Base-by-base conservation (phyloP, 2,113 vertebrate species). In the Callopanchax toddi region DNA sequence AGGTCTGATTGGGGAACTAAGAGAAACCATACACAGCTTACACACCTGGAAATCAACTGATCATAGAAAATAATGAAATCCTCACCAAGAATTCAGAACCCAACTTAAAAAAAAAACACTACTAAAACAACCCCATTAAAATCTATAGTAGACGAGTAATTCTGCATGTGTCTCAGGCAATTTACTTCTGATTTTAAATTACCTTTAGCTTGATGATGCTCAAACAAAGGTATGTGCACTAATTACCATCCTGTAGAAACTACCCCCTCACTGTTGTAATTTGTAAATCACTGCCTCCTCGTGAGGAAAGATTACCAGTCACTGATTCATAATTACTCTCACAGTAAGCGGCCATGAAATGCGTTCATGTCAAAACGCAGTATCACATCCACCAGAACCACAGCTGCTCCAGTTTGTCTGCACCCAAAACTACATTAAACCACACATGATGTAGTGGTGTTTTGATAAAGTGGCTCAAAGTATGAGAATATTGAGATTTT, bases 321-420 rank as follows among this genome's bases (percentile, higher is more conserved):
- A 82, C 57, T 53, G 78, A 74, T 81, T 86, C 65, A 37, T 86
- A 86, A 89, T 89, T 87, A 85, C 64, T 74, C 78, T 77, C 86
- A 23, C 82, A 71, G 78, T 66, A 79, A 87, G 87, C 67, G 49
- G 77, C 75, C 72, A 74, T 88, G 73, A 80, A 59, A 79, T 57
- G 74, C 73, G 67, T 72, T 84, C 82, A 67, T 87, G 82, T 86
- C 88, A 78, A 66, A 66, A 65, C 70, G 67, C 67, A 81, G 67
- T 78, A 82, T 66, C 66, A 76, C 78, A 71, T 71, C 60, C 63
- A 65, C 57, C 67, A 60, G 62, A n/a, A 60, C 65, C 44, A 58
- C 65, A 60, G 74, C 70, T 66, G 60, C 53, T 46, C 1, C 62
- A 29, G 54, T 60, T 55, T 56, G 53, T 74, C 56, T 74, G 53